Evolutionary conservation across 2,797 vertebrate species (phyloP).

Genomic region (Peromyscus eremicus): DNA sequence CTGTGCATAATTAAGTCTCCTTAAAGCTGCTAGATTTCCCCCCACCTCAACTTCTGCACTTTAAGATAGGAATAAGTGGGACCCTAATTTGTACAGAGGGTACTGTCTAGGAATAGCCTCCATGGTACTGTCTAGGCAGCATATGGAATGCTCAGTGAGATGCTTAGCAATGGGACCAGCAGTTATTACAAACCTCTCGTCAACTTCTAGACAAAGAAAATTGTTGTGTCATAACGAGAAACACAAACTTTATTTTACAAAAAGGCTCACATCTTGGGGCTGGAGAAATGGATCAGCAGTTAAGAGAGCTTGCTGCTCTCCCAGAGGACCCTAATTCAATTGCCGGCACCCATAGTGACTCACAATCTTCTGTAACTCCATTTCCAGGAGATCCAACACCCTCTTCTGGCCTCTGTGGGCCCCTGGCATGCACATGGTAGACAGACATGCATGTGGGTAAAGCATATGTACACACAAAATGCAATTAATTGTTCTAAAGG

Average conservation of each 20-base stretch:
- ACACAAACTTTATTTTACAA: slow-evolving; percentile 41
- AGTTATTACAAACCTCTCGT: not conserved
- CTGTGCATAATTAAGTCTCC: not conserved
- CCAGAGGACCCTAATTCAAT: not conserved
- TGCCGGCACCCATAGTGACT: not conserved
- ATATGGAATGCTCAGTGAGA: not conserved
- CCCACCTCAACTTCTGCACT: slow-evolving; percentile 2
- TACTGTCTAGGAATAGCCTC: not conserved
- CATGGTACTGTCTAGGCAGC: not conserved
- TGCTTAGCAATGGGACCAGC: slow-evolving; percentile 2
- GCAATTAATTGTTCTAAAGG: not conserved
- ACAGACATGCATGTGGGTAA: not conserved
- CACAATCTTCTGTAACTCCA: not conserved
- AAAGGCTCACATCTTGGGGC: not conserved
- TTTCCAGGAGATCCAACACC: not conserved
- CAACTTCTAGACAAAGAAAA: slow-evolving; percentile 11
- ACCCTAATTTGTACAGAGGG: not conserved
- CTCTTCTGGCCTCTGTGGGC: not conserved
- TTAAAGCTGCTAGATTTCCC: not conserved
- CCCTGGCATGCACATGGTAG: not conserved
- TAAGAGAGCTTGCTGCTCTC: not conserved
- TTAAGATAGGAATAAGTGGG: not conserved
- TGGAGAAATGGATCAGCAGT: not conserved
- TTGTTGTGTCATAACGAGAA: not conserved
- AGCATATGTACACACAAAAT: not conserved